Base-by-base conservation (phyloP, 2,888 invertebrate species). In the Xestia ashworthii region DNA sequence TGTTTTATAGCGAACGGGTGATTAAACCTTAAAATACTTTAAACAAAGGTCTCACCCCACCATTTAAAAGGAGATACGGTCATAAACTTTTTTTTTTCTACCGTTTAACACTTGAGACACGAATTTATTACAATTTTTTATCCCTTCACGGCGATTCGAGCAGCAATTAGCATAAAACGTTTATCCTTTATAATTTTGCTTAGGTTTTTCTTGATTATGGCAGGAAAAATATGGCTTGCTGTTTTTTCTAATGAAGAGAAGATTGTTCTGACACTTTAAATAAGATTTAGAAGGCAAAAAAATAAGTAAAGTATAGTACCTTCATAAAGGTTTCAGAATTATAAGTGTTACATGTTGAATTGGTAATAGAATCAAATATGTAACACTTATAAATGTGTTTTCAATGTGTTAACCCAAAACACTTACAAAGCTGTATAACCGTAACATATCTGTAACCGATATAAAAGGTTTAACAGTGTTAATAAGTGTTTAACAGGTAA, bases 91-190 rank as follows among this genome's bases (percentile, higher is more conserved):
- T 76, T 74, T n/a, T 64, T 78, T 78, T 62, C 65, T 69, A 73
- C 58, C 65, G 76, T 84, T 89, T 87, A 87, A 84, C 83, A 80
- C 84, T 80, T 67, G 70, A 80, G 71, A 73, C 84, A 83, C 66
- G 84, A 88, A 87, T 88, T 84, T 84, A 86, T 84, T 86, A 77
- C 80, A 71, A 74, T 89, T 85, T 87, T 89, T 86, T 84, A 87
- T 87, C 84, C 88, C 86, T 89, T 86, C 80, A 77, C 84, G 77
- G 71, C 80, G 77, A 80, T 86, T 80, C 41, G 69, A 82, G 82
- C 53, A 71, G 83, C 78, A 87, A 88, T 90, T 90, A 90, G 81
- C 89, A 88, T 88, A 85, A 87, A 89, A 71, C 64, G 53, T 46
- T 78, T 80, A 72, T 67, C 46, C 60, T 64, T 78, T 73, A 69